phyloP scores from a whole-genome alignment of 2,797 vertebrate genomes.

The Propithecus deckenii region DNA sequence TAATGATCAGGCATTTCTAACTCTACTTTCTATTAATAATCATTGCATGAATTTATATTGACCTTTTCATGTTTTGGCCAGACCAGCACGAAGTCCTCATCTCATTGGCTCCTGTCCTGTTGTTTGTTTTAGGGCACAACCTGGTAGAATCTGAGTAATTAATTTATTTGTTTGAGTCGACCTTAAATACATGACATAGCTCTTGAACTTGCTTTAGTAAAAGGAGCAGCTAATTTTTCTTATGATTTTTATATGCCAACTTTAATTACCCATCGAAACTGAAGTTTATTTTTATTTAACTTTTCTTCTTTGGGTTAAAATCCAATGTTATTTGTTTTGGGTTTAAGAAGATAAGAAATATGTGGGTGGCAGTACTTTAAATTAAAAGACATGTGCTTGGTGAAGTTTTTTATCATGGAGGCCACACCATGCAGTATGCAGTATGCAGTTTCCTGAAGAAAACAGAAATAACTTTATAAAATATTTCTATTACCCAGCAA shows the following conservation, averaged over 20 bases:
- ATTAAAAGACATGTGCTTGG: background rate
- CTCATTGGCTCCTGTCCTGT: background rate
- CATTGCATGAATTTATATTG: background rate
- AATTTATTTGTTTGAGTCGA: background rate
- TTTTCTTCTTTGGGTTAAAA: slow-evolving; percentile 5
- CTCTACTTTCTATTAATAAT: background rate
- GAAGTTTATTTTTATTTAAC: background rate
- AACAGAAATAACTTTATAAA: background rate
- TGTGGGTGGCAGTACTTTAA: background rate
- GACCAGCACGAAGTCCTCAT: background rate
- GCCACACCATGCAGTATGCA: background rate
- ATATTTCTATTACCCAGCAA: background rate
- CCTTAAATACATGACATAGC: background rate
- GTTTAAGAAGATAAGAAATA: background rate
- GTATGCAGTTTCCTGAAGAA: background rate
- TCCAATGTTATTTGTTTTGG: background rate
- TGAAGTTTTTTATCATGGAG: background rate
- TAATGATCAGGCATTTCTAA: background rate
- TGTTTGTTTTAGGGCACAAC: background rate
- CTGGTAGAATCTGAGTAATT: background rate
- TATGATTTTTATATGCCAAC: background rate
- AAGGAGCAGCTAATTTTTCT: background rate
- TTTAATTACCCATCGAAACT: slow-evolving; percentile 18
- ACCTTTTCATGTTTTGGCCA: background rate
- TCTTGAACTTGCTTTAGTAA: background rate